Evolutionary conservation across 2,797 vertebrate species (phyloP).

Genomic region (Naso thynnoides): DNA sequence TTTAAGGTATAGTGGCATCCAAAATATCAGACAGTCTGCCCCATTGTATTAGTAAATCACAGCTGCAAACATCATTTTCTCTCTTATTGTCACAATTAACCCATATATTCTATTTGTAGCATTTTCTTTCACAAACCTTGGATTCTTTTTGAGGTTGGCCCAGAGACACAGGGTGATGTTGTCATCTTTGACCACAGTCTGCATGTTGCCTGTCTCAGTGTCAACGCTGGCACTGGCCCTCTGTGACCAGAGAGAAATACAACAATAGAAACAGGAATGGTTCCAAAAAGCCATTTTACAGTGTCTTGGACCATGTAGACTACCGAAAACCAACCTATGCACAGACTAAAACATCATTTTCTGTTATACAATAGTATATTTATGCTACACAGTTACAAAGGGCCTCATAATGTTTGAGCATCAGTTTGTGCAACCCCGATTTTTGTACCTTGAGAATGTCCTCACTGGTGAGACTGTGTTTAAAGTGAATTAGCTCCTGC

Average conservation of each 20-base stretch:
- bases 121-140: conserved; percentile 79
- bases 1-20: neutral
- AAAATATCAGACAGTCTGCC: neutral
- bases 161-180: conserved; percentile 90
- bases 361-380: no score
- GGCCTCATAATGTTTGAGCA: neutral
- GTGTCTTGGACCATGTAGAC: neutral
- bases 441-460: conserved; percentile 88
- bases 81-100: neutral
- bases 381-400: neutral
- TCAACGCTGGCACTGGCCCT: conserved; percentile 83
- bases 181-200: conserved; percentile 84
- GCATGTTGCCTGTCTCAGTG: conserved; percentile 92
- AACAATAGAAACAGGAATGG: neutral
- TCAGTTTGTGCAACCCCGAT: no score
- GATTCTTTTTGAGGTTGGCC: conserved; percentile 93
- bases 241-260: conserved; percentile 61
- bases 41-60: neutral
- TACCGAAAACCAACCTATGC: neutral
- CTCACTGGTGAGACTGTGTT: conserved; percentile 84
- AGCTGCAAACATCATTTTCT: neutral
- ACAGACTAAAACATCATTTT: neutral
- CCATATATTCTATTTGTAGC: neutral
- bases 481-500: conserved; percentile 85
- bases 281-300: neutral